These are phyloP conservation scores for Brachionus plicatilis DNA, from an alignment of 1,140 invertebrate species.

Conservation along the genomic window DNA sequence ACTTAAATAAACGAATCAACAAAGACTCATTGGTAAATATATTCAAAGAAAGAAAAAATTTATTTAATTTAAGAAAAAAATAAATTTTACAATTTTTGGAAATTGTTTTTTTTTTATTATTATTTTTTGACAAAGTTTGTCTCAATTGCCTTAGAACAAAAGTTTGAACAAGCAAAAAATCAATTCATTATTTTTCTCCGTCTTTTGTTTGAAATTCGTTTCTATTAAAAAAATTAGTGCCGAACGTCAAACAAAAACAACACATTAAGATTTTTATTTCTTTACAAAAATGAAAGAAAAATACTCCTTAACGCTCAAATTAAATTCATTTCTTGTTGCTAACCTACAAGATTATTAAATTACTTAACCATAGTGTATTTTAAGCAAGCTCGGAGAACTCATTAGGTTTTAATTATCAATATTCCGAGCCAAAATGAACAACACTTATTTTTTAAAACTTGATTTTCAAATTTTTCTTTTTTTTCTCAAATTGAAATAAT, in stretches of 20 bases:
- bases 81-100: background rate
- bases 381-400: constrained; percentile 1
- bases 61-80: background rate
- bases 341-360: constrained; percentile 28
- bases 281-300: background rate
- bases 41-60: background rate
- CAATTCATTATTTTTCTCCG: background rate
- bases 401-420: constrained; percentile 24
- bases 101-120: background rate
- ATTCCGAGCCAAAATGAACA: background rate
- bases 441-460: background rate
- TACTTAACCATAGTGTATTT: constrained; percentile 34
- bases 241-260: background rate
- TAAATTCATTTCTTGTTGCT: constrained; percentile 28
- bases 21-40: background rate
- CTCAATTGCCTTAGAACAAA: background rate
- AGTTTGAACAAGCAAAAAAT: background rate
- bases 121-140: background rate
- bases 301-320: constrained; percentile 5
- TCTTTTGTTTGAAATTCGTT: background rate
- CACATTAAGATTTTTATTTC: background rate
- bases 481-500: background rate
- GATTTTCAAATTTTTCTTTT: background rate
- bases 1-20: background rate
- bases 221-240: background rate